Evolutionary conservation across 2,113 vertebrate species (phyloP).

Genomic region (Chlamydotis undulata): DNA sequence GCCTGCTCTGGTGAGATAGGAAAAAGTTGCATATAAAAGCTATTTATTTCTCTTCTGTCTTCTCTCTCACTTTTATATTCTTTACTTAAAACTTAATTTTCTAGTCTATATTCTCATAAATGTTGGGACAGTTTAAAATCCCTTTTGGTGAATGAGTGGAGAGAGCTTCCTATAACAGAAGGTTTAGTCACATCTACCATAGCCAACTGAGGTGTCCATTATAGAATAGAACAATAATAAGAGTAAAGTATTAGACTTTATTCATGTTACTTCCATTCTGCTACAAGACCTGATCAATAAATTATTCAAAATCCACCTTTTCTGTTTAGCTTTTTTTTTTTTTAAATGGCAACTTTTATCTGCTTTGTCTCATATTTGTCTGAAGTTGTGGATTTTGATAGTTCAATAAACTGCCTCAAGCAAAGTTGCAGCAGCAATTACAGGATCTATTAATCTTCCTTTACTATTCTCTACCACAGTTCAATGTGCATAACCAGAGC

Average conservation of each 20-base stretch:
- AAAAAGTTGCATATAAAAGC: background rate
- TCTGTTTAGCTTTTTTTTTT: background rate
- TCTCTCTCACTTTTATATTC: background rate
- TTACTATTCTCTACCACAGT: background rate
- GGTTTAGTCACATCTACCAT: background rate
- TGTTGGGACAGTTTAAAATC: background rate
- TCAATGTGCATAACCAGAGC: background rate
- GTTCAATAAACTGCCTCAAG: background rate
- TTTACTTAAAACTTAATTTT: background rate
- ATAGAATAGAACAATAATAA: background rate
- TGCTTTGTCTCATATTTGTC: background rate
- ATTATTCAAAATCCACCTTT: background rate
- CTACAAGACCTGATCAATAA: background rate
- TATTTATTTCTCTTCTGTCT: background rate
- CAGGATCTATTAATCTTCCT: background rate
- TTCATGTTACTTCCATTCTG: background rate
- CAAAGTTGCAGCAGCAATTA: constrained; percentile 18
- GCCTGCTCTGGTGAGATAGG: background rate
- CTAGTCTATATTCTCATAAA: background rate
- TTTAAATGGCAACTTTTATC: background rate
- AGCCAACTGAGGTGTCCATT: background rate
- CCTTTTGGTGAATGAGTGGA: background rate
- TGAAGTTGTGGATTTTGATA: background rate
- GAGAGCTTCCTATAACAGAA: background rate
- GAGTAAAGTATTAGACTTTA: background rate